Conservation (phyloP, 1,140 invertebrate species). For the Acromyrmex heyeri region DNA sequence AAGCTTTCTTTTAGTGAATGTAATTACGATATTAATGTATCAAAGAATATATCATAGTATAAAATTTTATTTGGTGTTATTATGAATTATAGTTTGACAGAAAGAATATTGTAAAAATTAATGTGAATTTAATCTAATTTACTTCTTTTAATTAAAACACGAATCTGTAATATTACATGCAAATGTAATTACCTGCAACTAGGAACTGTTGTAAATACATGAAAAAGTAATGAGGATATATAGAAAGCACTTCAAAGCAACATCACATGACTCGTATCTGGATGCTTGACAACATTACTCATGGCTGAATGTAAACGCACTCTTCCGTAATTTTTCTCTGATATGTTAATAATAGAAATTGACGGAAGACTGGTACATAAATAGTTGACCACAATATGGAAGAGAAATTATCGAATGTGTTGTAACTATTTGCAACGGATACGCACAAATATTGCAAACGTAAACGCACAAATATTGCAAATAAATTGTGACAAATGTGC, state of each 20-base stretch:
- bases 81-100: not conserved
- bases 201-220: not conserved
- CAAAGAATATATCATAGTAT: not conserved
- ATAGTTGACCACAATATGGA: not conserved
- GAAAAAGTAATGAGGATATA: not conserved
- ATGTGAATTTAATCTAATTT: not conserved
- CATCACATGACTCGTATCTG: not conserved
- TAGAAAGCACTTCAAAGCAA: not conserved
- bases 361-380: not conserved
- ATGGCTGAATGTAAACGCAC: conserved; percentile 15
- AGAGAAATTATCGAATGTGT: conserved; percentile 27
- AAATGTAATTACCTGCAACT: not conserved
- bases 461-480: not conserved
- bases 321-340: conserved; percentile 28
- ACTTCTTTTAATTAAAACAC: not conserved
- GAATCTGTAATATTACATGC: conserved; percentile 1
- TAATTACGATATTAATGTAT: not conserved
- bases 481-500: not conserved
- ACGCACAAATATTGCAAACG: conserved; percentile 4
- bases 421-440: not conserved
- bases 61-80: not conserved
- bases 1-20: not conserved
- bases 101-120: not conserved
- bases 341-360: conserved; percentile 55
- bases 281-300: conserved; percentile 16